Base-by-base conservation (phyloP, 1,140 invertebrate species). In the Pseudomyrmex concolor region DNA sequence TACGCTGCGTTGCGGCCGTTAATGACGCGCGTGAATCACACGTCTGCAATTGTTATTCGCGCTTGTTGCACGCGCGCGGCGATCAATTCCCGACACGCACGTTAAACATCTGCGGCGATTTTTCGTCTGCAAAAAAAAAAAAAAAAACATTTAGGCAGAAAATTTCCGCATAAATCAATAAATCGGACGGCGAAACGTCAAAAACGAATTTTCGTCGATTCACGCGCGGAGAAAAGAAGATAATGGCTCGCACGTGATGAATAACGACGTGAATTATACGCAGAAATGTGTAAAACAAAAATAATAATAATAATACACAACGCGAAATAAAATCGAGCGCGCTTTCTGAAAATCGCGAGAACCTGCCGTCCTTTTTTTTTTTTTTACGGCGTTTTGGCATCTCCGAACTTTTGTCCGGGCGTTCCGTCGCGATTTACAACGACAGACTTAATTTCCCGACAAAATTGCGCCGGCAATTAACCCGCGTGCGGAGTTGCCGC, bases 21-120 rank as follows among this genome's bases (percentile, higher is more conserved):
- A 87, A 87, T 83, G 66, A 82, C 70, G 57, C 68, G 45, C 85
- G 63, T 67, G 62, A 86, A 64, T 68, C 25, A 67, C 74, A 64
- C 34, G 83, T 71, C 71, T 70, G 72, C 54, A 62, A 83, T 83
- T 87, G 77, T 84, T 72, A 54, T 48, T 57, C 19, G 10, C 50
- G 34, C 45, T 19, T 48, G 13, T 45, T 19, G 15, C 48, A 34
- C 55, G 48, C 17, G 25, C 45, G 48, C 60, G 45, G 17, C 5
- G 43, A 62, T 43, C 59, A 48, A 81, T 48, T 84, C 81, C 76
- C 17, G 67, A 55, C 25, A n/a, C 51, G 10, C 17, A n/a, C 73
- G 19, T 45, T 15, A 48, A 19, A 59, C 13, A n/a, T 10, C n/a
- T 17, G 59, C 9, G 19, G 76, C 55, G 45, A 48, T 77, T 63